Evolutionary conservation across 2,888 invertebrate species (phyloP).

Genomic region (Eremobia ochroleuca): DNA sequence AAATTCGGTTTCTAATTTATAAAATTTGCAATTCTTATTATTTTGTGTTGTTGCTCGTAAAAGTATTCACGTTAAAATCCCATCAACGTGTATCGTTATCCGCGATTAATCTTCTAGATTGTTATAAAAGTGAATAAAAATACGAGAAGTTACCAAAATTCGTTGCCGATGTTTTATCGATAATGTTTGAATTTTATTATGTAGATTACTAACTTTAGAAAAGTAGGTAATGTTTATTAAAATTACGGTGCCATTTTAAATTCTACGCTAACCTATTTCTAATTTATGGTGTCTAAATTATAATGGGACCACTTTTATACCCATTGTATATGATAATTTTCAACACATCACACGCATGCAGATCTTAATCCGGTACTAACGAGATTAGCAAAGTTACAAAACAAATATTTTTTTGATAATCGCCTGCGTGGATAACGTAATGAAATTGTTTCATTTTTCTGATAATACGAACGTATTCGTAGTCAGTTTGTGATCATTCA

Average conservation of each 20-base stretch:
- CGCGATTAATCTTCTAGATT: conserved; percentile 35
- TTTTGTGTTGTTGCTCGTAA: conserved; percentile 37
- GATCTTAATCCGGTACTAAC: conserved; percentile 27
- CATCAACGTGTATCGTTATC: conserved; percentile 27
- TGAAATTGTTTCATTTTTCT: neutral
- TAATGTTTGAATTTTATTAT: conserved; percentile 42
- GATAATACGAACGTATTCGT: neutral
- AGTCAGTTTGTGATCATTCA: too few relatives aligned
- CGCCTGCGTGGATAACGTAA: conserved; percentile 8
- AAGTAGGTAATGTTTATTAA: conserved; percentile 38
- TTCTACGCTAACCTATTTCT: conserved; percentile 34
- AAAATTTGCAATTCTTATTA: conserved; percentile 59
- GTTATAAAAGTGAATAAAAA: conserved; percentile 38
- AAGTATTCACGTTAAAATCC: conserved; percentile 45
- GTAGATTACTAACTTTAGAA: conserved; percentile 31
- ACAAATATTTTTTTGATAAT: conserved; percentile 8
- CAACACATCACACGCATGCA: conserved; percentile 4
- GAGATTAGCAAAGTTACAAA: neutral
- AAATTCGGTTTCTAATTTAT: conserved; percentile 46
- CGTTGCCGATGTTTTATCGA: conserved; percentile 39
- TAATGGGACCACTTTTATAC: conserved; percentile 55
- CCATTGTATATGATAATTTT: conserved; percentile 49
- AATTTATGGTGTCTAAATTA: conserved; percentile 38
- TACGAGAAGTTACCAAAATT: conserved; percentile 52
- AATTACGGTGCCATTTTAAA: conserved; percentile 61